Percentiles rank a stretch among this genome's conserved stretches.
Conservation (phyloP, 2,113 vertebrate genomes). For the Monopterus albus region DNA sequence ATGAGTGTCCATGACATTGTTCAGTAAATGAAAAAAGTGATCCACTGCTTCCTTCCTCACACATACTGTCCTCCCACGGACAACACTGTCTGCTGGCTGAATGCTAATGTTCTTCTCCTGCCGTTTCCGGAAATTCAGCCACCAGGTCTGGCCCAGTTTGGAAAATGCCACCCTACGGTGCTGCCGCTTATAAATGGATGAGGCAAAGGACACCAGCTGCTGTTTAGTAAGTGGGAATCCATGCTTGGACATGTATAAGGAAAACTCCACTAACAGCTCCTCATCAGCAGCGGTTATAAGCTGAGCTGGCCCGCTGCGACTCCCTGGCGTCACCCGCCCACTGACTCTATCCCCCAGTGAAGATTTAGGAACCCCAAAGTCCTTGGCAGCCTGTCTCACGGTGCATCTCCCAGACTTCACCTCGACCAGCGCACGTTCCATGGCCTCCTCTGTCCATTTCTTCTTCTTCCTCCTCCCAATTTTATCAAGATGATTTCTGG, state of each 20-base stretch:
- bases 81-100: slow-evolving; percentile 67
- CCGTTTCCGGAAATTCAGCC: slow-evolving; percentile 75
- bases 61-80: slow-evolving; percentile 64
- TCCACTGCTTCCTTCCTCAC: slow-evolving; percentile 74
- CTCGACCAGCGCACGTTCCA: slow-evolving; percentile 69
- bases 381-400: slow-evolving; percentile 74
- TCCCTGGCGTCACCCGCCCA: slow-evolving; percentile 72
- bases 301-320: slow-evolving; percentile 75
- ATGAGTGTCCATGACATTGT: slow-evolving; percentile 54
- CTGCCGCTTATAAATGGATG: slow-evolving; percentile 76
- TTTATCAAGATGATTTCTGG: slow-evolving; percentile 77
- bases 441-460: slow-evolving; percentile 76
- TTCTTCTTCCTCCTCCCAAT: slow-evolving; percentile 73
- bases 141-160: slow-evolving; percentile 78
- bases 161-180: slow-evolving; percentile 75
- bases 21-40: slow-evolving; percentile 69
- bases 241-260: slow-evolving; percentile 72
- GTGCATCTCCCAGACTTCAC: slow-evolving; percentile 73
- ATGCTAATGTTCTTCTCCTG: slow-evolving; percentile 77
- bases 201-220: slow-evolving; percentile 77
- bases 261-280: slow-evolving; percentile 74
- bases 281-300: slow-evolving; percentile 74
- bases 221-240: slow-evolving; percentile 77
- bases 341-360: slow-evolving; percentile 77
- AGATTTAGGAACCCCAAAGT: slow-evolving; percentile 76